Percentiles rank a stretch among this genome's conserved stretches.
These are phyloP conservation scores for Bufo bufo DNA, from an alignment of 2,113 vertebrate genomes.

Conservation along the genomic window DNA sequence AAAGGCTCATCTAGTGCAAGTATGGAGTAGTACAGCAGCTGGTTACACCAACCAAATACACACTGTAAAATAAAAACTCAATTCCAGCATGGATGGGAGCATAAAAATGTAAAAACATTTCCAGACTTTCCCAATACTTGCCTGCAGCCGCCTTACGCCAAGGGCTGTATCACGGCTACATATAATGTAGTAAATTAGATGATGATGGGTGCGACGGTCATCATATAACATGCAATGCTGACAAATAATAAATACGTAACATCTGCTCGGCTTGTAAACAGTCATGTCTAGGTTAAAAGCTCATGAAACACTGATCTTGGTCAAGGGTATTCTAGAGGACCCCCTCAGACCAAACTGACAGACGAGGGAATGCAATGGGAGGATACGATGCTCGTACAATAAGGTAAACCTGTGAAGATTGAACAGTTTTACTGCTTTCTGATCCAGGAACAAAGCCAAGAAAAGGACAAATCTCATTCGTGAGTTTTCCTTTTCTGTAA, in stretches of 20 bases:
- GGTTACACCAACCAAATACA: neutral
- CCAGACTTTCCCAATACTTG: neutral
- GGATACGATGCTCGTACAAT: neutral
- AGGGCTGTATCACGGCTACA: neutral
- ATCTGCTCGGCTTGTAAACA: neutral
- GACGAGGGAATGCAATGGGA: neutral
- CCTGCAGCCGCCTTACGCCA: neutral
- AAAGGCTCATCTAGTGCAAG: neutral
- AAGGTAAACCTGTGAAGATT: constrained; percentile 34
- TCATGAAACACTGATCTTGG: neutral
- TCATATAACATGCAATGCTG: neutral
- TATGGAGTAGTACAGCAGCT: neutral
- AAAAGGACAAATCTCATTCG: neutral
- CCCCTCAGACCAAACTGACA: neutral
- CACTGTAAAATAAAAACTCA: neutral
- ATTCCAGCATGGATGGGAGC: neutral
- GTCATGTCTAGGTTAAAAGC: neutral
- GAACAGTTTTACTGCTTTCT: constrained; percentile 6
- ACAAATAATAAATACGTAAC: constrained; percentile 20
- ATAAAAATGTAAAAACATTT: neutral
- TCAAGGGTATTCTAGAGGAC: neutral
- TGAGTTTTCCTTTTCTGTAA: neutral
- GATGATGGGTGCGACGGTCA: neutral
- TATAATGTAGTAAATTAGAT: neutral
- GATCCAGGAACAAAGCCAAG: neutral